These are phyloP conservation scores for Erythrocebus patas DNA, from an alignment of 2,113 vertebrate species.

Conservation along the genomic window DNA sequence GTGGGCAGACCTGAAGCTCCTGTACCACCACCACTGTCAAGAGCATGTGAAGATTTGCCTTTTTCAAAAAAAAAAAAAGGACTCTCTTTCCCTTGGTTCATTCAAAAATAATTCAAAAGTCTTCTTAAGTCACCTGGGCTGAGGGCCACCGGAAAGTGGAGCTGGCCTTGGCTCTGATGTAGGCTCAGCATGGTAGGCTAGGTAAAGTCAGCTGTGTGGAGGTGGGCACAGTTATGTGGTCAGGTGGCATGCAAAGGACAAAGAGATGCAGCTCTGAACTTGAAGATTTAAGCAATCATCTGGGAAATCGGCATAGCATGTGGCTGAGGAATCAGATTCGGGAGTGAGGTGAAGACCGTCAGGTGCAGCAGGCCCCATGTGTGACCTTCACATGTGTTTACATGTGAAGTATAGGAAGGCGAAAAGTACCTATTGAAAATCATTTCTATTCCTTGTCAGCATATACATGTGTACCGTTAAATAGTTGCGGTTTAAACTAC, in stretches of 20 bases:
- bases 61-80: neutral
- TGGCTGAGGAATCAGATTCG: neutral
- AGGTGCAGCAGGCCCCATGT: neutral
- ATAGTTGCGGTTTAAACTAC: neutral
- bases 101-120: constrained; percentile 44
- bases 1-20: constrained; percentile 58
- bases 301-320: neutral
- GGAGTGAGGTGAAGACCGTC: neutral
- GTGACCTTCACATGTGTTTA: neutral
- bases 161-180: neutral
- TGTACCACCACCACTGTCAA: constrained; percentile 55
- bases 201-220: neutral
- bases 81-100: neutral
- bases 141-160: neutral
- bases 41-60: constrained; percentile 33
- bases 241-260: neutral
- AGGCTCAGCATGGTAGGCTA: neutral
- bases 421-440: neutral
- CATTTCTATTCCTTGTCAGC: neutral
- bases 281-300: no score
- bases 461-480: fast-evolving
- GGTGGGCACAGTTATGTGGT: neutral
- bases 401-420: fast-evolving
- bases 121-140: neutral
- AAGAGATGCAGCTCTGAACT: neutral